phyloP scores from a whole-genome alignment of 2,797 vertebrate genomes.

The Anas bahamensis region DNA sequence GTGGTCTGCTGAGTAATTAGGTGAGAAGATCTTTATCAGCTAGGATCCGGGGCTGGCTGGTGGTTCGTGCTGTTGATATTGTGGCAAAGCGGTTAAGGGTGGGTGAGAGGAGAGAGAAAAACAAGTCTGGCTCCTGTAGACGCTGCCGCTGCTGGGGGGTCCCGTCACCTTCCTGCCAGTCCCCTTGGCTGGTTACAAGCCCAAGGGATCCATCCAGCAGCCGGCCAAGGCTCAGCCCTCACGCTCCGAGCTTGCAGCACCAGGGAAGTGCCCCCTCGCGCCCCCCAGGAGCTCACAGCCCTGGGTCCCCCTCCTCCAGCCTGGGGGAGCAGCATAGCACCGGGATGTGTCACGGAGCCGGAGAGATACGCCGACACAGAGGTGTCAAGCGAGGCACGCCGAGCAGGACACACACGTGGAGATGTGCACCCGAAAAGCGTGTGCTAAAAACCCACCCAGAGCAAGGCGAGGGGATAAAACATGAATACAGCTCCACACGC shows the following conservation, averaged over 20 bases:
- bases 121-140: neutral
- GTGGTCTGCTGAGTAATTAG: slow-evolving; percentile 17
- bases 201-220: neutral
- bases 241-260: neutral
- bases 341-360: neutral
- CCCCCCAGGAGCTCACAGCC: neutral
- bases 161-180: neutral
- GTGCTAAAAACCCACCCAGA: neutral
- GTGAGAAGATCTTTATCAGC: slow-evolving; percentile 24
- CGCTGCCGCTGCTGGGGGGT: neutral
- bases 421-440: fast-evolving
- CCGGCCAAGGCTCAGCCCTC: neutral
- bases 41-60: neutral
- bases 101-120: neutral
- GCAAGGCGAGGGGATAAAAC: fast-evolving
- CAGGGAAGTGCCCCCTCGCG: neutral
- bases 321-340: neutral
- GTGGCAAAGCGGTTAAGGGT: neutral
- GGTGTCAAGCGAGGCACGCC: neutral
- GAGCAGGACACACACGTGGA: neutral
- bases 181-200: neutral
- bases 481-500: fast-evolving
- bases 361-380: neutral
- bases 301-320: neutral
- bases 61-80: slow-evolving; percentile 1